phyloP scores from a whole-genome alignment of 1,140 invertebrate genomes.

The Drosophila funebris region DNA sequence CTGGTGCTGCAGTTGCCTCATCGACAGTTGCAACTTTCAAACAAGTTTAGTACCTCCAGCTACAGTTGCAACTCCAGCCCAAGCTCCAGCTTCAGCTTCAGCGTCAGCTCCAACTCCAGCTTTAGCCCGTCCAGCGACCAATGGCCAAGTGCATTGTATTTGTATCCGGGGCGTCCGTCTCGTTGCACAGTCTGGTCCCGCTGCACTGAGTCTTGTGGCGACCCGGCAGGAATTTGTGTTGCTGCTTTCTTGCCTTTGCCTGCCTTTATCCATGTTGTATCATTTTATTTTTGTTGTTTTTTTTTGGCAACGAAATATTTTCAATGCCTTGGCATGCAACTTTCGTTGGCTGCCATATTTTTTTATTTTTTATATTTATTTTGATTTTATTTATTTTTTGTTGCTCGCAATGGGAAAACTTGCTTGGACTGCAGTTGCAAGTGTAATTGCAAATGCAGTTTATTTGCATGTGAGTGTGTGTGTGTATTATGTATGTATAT shows the following conservation, averaged over 20 bases:
- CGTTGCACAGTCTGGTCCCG: neutral
- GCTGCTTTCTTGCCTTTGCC: constrained; percentile 38
- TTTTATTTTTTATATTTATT: constrained; percentile 33
- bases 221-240: constrained; percentile 57
- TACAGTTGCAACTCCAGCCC: neutral
- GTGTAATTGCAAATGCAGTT: constrained; percentile 25
- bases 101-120: constrained; percentile 37
- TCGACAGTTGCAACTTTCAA: constrained; percentile 73
- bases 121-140: constrained; percentile 2
- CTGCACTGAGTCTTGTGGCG: neutral
- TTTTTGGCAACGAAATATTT: constrained; percentile 66
- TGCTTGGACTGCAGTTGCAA: constrained; percentile 49
- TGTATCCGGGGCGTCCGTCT: constrained; percentile 26
- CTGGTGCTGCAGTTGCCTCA: constrained; percentile 38
- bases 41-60: constrained; percentile 66
- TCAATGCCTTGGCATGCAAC: constrained; percentile 62
- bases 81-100: neutral
- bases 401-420: constrained; percentile 61
- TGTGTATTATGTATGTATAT: constrained; percentile 4
- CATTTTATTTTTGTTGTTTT: constrained; percentile 39
- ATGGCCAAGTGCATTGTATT: constrained; percentile 38
- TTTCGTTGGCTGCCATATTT: constrained; percentile 62
- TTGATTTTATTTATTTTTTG: constrained; percentile 20
- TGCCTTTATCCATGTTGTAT: constrained; percentile 55
- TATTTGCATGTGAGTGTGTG: neutral